Evolutionary conservation across 2,888 invertebrate species (phyloP).

Genomic region (Torymus aiolomorphi): DNA sequence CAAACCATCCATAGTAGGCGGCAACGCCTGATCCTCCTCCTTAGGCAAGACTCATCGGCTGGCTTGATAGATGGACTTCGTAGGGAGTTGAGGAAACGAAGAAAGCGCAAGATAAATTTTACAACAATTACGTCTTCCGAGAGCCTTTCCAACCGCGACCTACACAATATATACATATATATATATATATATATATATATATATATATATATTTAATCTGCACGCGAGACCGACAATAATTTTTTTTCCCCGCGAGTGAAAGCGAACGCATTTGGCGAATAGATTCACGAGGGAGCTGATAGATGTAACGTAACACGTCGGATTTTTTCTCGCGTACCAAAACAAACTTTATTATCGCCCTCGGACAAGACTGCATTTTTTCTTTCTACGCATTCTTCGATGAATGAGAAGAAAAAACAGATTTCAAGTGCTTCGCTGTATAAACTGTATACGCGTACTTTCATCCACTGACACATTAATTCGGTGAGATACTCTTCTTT

Average conservation of each 20-base stretch:
- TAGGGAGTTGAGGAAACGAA: too few species aligned
- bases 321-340: constrained; percentile 25
- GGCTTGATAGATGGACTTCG: constrained; percentile 5
- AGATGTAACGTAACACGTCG: constrained; percentile 51
- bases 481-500: constrained; percentile 18
- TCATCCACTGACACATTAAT: constrained; percentile 42
- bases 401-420: constrained; percentile 30
- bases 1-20: constrained; percentile 49
- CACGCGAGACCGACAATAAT: constrained; percentile 48
- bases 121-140: too few species aligned
- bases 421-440: constrained; percentile 19
- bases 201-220: too few species aligned
- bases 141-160: too few species aligned
- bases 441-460: constrained; percentile 30
- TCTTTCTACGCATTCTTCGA: background rate
- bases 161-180: too few species aligned
- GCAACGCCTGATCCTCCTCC: constrained; percentile 52
- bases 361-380: constrained; percentile 21
- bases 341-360: background rate
- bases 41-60: constrained; percentile 2
- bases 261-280: constrained; percentile 20
- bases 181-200: too few species aligned
- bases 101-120: too few species aligned
- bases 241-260: constrained; percentile 22
- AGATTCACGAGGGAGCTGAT: constrained; percentile 3